A percentile compares a stretch with the other conserved stretches of the same genome.
phyloP scores from a whole-genome alignment of 2,888 invertebrate genomes.

The Pharmacophagus antenor region DNA sequence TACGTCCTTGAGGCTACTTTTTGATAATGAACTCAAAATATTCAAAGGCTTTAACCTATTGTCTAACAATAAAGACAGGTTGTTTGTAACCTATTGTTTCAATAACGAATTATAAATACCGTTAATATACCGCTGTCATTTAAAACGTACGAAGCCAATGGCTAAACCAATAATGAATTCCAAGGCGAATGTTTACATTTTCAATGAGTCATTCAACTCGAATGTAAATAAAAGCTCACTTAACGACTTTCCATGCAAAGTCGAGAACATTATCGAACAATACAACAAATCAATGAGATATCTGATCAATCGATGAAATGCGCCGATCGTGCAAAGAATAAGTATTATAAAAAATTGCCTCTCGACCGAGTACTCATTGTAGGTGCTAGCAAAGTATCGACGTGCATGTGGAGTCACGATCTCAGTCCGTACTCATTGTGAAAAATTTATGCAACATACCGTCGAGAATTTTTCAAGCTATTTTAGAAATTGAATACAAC shows the following conservation, averaged over 20 bases:
- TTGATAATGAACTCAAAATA: slow-evolving; percentile 74
- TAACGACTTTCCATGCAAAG: slow-evolving; percentile 40
- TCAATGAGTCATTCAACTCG: slow-evolving; percentile 28
- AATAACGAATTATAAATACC: slow-evolving; percentile 32
- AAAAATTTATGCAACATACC: slow-evolving; percentile 43
- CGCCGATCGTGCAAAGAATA: slow-evolving; percentile 17
- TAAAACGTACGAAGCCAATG: slow-evolving; percentile 10
- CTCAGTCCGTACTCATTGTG: slow-evolving; percentile 36
- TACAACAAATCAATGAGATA: slow-evolving; percentile 57
- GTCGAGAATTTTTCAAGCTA: slow-evolving; percentile 44
- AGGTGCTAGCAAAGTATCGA: slow-evolving; percentile 24
- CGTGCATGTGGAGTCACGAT: slow-evolving; percentile 38
- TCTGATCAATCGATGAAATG: slow-evolving; percentile 34
- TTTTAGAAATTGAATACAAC: slow-evolving; percentile 51
- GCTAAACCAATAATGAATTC: slow-evolving; percentile 7
- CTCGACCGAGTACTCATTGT: slow-evolving; percentile 8
- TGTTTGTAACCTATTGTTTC: slow-evolving; percentile 35
- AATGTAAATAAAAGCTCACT: slow-evolving; percentile 40
- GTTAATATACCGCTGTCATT: slow-evolving; percentile 21
- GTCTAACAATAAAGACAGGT: slow-evolving; percentile 39
- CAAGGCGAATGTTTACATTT: slow-evolving; percentile 21
- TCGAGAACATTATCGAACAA: slow-evolving; percentile 57
- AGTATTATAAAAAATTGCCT: slow-evolving; percentile 25
- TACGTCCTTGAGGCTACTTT: slow-evolving; percentile 50
- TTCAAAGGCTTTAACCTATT: slow-evolving; percentile 44